phyloP scores from a whole-genome alignment of 2,797 vertebrate species.

The Myotis vivesi region DNA sequence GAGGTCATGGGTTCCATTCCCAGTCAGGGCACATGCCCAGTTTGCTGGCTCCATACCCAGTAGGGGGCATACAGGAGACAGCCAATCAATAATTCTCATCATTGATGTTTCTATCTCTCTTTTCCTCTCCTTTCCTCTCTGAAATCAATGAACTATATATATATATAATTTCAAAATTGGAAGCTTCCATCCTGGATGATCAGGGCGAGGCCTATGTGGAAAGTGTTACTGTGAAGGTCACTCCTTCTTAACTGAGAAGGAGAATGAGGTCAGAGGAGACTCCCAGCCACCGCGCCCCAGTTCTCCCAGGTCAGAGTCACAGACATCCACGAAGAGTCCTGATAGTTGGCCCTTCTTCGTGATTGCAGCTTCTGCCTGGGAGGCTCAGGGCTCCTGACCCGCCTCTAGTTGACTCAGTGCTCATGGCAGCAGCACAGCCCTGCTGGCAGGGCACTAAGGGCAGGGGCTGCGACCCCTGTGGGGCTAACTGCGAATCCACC shows the following conservation, averaged over 20 bases:
- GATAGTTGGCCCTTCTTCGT: neutral
- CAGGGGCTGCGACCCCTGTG: constrained; percentile 92
- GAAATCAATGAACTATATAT: no score
- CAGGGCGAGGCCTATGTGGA: neutral
- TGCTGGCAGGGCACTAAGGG: constrained; percentile 92
- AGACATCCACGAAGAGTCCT: neutral
- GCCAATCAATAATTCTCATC: no score
- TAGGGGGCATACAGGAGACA: no score
- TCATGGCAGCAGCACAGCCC: constrained; percentile 91
- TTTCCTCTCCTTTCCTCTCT: no score
- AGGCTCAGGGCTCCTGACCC: constrained; percentile 85
- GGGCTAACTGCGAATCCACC: constrained; percentile 85
- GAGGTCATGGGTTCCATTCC: no score
- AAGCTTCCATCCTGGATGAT: neutral
- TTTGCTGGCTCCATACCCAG: no score
- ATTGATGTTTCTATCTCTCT: no score
- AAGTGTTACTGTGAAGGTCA: neutral
- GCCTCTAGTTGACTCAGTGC: constrained; percentile 91
- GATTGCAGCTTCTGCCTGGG: neutral
- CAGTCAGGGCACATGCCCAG: no score
- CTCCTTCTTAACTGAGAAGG: neutral
- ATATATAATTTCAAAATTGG: no score
- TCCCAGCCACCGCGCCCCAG: neutral
- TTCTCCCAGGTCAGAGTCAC: neutral
- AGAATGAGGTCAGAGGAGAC: neutral